Evolutionary conservation across 2,113 vertebrate species (phyloP).

Genomic region (Choloepus hoffmanni): DNA sequence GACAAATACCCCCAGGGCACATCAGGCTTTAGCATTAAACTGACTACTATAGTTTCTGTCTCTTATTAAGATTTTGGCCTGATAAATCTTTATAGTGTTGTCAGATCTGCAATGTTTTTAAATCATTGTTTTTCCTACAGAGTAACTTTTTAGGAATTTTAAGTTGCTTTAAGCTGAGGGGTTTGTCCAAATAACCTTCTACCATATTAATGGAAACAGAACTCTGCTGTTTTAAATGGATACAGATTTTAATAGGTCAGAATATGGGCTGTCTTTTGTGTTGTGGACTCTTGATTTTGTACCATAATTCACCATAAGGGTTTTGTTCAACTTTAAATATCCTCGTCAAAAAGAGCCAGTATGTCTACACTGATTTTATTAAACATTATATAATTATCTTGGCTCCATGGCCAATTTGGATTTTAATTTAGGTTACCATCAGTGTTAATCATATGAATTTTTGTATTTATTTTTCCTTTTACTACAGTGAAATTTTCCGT

Average conservation of each 20-base stretch:
- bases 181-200: background rate
- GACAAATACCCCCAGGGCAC: background rate
- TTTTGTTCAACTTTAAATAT: slow-evolving; percentile 16
- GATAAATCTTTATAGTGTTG: background rate
- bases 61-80: background rate
- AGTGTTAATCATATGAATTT: background rate
- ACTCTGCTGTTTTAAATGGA: background rate
- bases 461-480: background rate
- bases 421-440: background rate
- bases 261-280: background rate
- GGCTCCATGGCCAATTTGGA: background rate
- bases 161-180: background rate
- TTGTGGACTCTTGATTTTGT: background rate
- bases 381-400: background rate
- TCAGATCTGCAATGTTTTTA: background rate
- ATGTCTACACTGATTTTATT: background rate
- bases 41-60: background rate
- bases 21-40: background rate
- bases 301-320: background rate
- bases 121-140: background rate
- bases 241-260: slow-evolving; percentile 5
- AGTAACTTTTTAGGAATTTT: background rate
- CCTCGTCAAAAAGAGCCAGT: background rate
- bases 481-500: background rate
- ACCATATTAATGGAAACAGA: background rate